Base-by-base conservation (phyloP, 2,113 vertebrate genomes). In the Erythrolamprus reginae region DNA sequence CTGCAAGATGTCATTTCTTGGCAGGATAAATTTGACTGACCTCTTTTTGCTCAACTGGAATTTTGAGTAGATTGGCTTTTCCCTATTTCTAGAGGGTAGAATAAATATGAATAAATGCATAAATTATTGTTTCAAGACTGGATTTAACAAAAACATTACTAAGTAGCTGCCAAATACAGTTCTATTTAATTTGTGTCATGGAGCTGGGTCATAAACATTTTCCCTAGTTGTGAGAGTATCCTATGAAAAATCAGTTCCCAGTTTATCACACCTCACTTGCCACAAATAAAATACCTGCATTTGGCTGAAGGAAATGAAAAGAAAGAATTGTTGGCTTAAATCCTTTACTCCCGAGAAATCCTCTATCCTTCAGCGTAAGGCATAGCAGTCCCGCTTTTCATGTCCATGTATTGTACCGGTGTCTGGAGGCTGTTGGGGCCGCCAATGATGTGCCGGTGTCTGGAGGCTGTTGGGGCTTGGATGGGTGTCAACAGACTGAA, bases 1-100 rank as follows among this genome's bases (percentile, higher is more conserved):
- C 89, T 96, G 90, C 88, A 96, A 94, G 93, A 95, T 96, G 95
- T 97, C 90, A 95, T 95, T 96, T 94, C 85, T 96, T 97, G 95
- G 96, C 94, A 93, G 85, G 2, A 55, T 1, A 1, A 42, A 88
- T 87, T 91, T 53, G 88, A 95, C 88, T 89, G 56, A 70, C 93
- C 91, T 93, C 90, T 92, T 95, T 77, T 94, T 91, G 65, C 94
- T 96, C 92, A 77, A 95, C 0, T 51, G 92, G 92, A 96, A 94
- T 50, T 50, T 88, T 86, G 70, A 92, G 90, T 86, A 42, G 15
- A 21, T 87, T 23, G 91, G 87, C 17, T 38, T 47, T 87, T 7
- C 28, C 28, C 50, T 84, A 94, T 55, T 83, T 94, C 84, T 52
- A 92, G 42, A 65, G 23, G 90, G 90, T 88, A 90, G 23, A 92